Evolutionary conservation across 2,113 vertebrate species (phyloP), one percentile per base, ranked within the genome.

Genomic region (Coracopsis vasa): DNA sequence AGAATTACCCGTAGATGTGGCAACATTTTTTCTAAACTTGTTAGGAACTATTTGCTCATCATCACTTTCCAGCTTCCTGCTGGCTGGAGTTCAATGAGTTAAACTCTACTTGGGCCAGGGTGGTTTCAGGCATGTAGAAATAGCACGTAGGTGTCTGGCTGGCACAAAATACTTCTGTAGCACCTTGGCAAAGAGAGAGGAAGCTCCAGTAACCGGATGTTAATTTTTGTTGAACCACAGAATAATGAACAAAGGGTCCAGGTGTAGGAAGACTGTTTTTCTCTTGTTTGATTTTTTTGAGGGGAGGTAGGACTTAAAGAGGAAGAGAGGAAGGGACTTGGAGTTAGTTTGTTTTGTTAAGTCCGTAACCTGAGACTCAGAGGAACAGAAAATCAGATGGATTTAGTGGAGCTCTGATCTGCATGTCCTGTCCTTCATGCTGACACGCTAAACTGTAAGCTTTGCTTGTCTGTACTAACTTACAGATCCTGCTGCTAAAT

Each of bases 201-300:
- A 94, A 95, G 80, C 69, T 89, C 51, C 80, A 75, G 61, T 39
- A 91, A 88, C 62, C 11, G 37, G 94, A 93, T 88, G 79, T 77
- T 88, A 65, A 80, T 85, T 87, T 91, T 48, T 6, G 17, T 82
- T 56, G 62, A 95, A 79, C 29, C 0, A 0, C 61, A 65, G 53
- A 73, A 45, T 65, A 90, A 51, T 9, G 80, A 96, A 96, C 91
- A 94, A 91, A 96, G 51, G 28, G 16, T 48, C 70, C 95, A 95
- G 95, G 95, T 95, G 93, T 94, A 80, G 75, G 45, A 92, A 72
- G 66, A 69, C 13, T 37, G 27, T 71, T 78, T 88, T 86, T 60
- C 77, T 92, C 14, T 14, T 54, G 27, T 84, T 89, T 92, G 29
- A 35, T 67, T 89, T 88, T 81, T 81, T 16, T 33, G 37, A 15